Percentiles rank a stretch among this genome's conserved stretches.
Evolutionary conservation across 2,888 invertebrate species (phyloP).

Genomic region (Torymus texanus): DNA sequence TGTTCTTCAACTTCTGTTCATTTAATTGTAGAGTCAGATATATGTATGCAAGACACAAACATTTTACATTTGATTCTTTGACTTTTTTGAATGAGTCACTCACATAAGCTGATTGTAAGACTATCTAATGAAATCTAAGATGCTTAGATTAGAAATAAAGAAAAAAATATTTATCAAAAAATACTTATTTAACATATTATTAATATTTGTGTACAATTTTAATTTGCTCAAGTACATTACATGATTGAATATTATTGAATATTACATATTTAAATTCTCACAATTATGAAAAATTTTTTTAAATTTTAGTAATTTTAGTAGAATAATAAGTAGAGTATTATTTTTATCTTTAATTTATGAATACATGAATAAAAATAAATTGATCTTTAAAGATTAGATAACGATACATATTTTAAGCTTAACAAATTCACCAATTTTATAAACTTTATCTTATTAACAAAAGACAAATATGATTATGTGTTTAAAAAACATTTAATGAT

Average conservation of each 20-base stretch:
- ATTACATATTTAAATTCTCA: too few relatives aligned
- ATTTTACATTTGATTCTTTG: slow-evolving; percentile 42
- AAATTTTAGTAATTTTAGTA: too few relatives aligned
- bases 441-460: background rate
- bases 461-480: too few relatives aligned
- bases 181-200: too few relatives aligned
- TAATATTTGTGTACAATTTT: too few relatives aligned
- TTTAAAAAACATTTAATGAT: too few relatives aligned
- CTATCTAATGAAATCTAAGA: slow-evolving; percentile 17
- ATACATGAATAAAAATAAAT: slow-evolving; percentile 11
- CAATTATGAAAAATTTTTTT: too few relatives aligned
- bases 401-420: slow-evolving; percentile 12
- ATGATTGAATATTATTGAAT: too few relatives aligned
- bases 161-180: too few relatives aligned
- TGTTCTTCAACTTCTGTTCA: slow-evolving; percentile 43
- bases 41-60: slow-evolving; percentile 45
- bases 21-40: slow-evolving; percentile 38
- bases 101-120: slow-evolving; percentile 9
- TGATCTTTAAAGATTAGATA: slow-evolving; percentile 20
- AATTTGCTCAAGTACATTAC: too few relatives aligned
- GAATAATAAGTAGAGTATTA: background rate
- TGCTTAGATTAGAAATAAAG: background rate
- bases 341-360: slow-evolving; percentile 12
- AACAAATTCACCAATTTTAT: background rate
- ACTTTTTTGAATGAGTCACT: slow-evolving; percentile 43